Conservation (phyloP, 1,140 invertebrate genomes). For the Oppia nitens region DNA sequence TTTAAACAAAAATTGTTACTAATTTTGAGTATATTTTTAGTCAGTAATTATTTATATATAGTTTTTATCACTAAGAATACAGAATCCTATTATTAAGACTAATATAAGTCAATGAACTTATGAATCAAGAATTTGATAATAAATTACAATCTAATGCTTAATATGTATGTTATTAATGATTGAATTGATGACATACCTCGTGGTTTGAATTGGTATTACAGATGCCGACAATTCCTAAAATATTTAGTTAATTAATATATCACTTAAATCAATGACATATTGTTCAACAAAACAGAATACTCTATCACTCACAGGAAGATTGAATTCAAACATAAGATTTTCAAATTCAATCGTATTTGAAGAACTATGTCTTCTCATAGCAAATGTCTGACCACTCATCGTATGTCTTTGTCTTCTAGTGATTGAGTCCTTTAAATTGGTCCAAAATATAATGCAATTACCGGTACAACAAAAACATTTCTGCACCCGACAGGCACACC, state of each 20-base stretch:
- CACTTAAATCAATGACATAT: not conserved
- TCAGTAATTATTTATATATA: too few species aligned
- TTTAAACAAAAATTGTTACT: too few species aligned
- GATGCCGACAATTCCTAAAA: not conserved
- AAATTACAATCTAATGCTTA: too few species aligned
- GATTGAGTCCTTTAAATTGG: not conserved
- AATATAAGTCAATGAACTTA: too few species aligned
- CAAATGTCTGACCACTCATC: not conserved
- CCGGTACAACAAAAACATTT: not conserved
- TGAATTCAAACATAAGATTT: not conserved
- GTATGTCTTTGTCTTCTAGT: not conserved
- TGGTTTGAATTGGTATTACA: not conserved
- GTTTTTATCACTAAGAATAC: too few species aligned
- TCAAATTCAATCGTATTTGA: not conserved
- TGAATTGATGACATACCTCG: not conserved
- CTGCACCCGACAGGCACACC: not conserved
- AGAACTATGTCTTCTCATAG: not conserved
- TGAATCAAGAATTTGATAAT: too few species aligned
- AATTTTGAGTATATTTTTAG: too few species aligned
- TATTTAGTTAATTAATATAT: too few species aligned
- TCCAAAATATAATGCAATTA: not conserved
- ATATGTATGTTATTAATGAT: too few species aligned
- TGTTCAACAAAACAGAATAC: not conserved
- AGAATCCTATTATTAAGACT: too few species aligned
- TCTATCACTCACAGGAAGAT: not conserved